Evolutionary conservation across 1,140 invertebrate genomes (phyloP), one percentile per base, ranked within the genome.

Genomic region (Drosophila nigrodunni): DNA sequence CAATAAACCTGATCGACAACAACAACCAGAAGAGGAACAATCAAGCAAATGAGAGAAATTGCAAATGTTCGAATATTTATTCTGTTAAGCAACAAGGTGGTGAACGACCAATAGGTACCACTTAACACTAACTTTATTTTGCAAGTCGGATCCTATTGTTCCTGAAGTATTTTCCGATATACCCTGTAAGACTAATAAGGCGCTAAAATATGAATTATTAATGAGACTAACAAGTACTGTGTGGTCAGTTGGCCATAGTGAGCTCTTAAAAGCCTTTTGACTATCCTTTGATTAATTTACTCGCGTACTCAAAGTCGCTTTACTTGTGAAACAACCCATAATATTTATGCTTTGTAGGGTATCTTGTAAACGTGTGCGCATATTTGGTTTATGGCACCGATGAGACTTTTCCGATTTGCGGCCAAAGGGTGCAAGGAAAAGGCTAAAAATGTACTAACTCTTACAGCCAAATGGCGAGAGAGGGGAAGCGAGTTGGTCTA

Each of bases 351-450:
- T 30, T 30, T 34, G 10, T 1, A 57, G 70, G 39, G n/a, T 68
- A 58, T 55, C 15, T 34, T 30, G 21, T 10, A 60, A 39, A 57
- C 34, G 37, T 55, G 11, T 43, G 25, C 43, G 50, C 39, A 67
- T 52, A 74, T 44, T 74, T 74, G 52, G 37, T 52, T 74, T 70
- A 74, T 71, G 73, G 18, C 11, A n/a, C 44, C 35, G 25, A 37
- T 35, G 58, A 37, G 35, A 50, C 34, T 52, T 58, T 70, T 69
- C 43, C 43, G 39, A 44, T 54, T 54, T 60, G 54, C 34, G 64
- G 39, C 55, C 55, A 60, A 68, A 74, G 15, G 57, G 43, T 64
- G 11, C 13, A 49, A 47, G 58, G 44, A 30, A 52, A 68, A 30
- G 18, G 21, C 60, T 41, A 35, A 46, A 66, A 59, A 54, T 61